phyloP scores from a whole-genome alignment of 2,888 invertebrate genomes.

The Rutpela maculata region DNA sequence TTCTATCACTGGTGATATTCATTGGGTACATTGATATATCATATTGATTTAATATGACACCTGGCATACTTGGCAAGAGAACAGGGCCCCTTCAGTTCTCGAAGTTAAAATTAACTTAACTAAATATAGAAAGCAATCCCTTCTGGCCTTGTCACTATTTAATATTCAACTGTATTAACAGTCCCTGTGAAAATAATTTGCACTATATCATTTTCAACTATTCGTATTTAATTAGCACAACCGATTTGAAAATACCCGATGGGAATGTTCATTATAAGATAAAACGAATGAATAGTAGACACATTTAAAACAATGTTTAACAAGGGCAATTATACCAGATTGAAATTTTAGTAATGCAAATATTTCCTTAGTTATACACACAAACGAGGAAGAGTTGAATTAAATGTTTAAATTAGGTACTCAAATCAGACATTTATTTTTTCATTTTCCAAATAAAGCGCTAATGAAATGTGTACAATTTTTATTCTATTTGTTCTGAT shows the following conservation, averaged over 20 bases:
- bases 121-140: background rate
- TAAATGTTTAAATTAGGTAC: background rate
- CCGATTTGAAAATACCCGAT: background rate
- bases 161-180: background rate
- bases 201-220: background rate
- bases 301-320: constrained; percentile 1
- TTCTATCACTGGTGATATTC: background rate
- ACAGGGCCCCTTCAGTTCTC: background rate
- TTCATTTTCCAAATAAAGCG: too few relatives aligned
- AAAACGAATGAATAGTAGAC: background rate
- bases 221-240: background rate
- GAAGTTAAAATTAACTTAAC: too few relatives aligned
- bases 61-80: background rate
- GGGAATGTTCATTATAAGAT: background rate
- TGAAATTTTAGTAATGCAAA: background rate
- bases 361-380: background rate
- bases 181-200: background rate
- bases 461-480: too few relatives aligned
- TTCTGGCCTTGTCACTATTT: background rate
- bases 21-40: background rate
- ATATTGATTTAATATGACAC: background rate
- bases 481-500: too few relatives aligned
- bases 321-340: background rate
- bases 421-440: background rate
- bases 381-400: background rate